Evolutionary conservation across 2,113 vertebrate species (phyloP), one percentile per base, ranked within the genome.

Genomic region (Crocuta crocuta): DNA sequence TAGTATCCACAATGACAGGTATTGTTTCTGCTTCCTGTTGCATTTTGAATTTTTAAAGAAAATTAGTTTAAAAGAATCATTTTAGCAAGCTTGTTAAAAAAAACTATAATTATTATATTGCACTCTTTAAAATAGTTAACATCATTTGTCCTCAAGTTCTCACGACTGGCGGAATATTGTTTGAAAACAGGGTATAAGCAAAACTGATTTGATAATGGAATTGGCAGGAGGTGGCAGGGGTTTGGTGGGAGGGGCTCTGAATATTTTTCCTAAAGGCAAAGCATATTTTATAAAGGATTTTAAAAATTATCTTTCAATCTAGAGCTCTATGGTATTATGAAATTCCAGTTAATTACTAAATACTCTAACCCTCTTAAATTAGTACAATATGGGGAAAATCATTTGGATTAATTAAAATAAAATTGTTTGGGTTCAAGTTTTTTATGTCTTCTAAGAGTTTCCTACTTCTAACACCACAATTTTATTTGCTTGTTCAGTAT

Each of bases 31-130:
- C 10, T 94, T 73, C 43, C 50, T 85, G 9, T 26, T 96, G 10
- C 19, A 63, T 50, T 95, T 96, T 58, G 45, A 95, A 82, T 74
- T 96, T 96, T 91, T 89, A 89, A 98, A 97, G 16, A 82, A 17
- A 91, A 68, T 79, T 96, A 63, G 61, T 91, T 92, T 28, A n/a
- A 81, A 86, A 88, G 15, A 92, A 91, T 66, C 33, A 45, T 31
- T 82, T 96, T 82, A 82, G 13, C 35, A 48, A 92, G 74, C 10
- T 73, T 61, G 1, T 84, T 93, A 91, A 95, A 86, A 92, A 92
- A 91, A 82, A 83, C 10, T 70, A 17, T 53, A 78, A 58, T n/a
- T 6, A n/a, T 43, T 79, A 6, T 63, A 85, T 4, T 91, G 55
- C 61, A 33, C 5, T 53, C 63, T 58, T 84, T 97, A 82, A 91